A percentile compares a stretch with the other conserved stretches of the same genome.
Evolutionary conservation across 2,888 invertebrate species (phyloP).

Genomic region (Leptopilina myrica): DNA sequence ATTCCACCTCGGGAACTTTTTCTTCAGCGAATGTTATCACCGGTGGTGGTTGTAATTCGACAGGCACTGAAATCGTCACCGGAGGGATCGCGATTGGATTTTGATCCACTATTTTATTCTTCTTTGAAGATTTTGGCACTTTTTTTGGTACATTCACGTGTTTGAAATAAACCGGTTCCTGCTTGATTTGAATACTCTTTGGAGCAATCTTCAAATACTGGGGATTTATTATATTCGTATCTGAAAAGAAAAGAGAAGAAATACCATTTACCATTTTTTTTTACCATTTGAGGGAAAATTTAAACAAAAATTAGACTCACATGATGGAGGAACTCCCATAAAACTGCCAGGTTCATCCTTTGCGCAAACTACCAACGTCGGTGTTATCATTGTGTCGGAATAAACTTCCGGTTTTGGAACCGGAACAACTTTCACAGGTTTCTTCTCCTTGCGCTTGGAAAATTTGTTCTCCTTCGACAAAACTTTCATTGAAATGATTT

Average conservation of each 20-base stretch:
- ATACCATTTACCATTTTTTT: too few relatives aligned
- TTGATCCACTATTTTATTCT: not conserved
- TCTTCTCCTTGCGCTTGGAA: slow-evolving; percentile 15
- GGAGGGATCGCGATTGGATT: not conserved
- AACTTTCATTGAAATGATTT: not conserved
- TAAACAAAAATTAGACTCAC: slow-evolving; percentile 42
- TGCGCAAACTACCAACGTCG: slow-evolving; percentile 68
- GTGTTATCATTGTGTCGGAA: slow-evolving; percentile 60
- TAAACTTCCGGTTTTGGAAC: slow-evolving; percentile 47
- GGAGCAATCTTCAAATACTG: slow-evolving; percentile 65
- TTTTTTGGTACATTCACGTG: slow-evolving; percentile 59
- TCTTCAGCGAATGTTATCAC: not conserved
- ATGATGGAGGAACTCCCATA: slow-evolving; percentile 40
- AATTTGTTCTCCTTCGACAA: not conserved
- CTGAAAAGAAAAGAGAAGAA: not conserved
- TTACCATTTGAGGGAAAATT: not conserved
- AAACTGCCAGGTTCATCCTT: slow-evolving; percentile 61
- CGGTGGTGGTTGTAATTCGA: not conserved
- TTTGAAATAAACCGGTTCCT: slow-evolving; percentile 54
- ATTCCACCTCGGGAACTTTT: not conserved
- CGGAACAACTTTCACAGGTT: slow-evolving; percentile 1
- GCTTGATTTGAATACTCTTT: slow-evolving; percentile 52
- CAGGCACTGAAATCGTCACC: not conserved
- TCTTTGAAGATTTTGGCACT: not conserved
- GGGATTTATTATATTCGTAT: slow-evolving; percentile 4